A percentile compares a stretch with the other conserved stretches of the same genome.
These are phyloP conservation scores for Poecilia picta DNA, from an alignment of 2,797 vertebrate species.

Conservation along the genomic window DNA sequence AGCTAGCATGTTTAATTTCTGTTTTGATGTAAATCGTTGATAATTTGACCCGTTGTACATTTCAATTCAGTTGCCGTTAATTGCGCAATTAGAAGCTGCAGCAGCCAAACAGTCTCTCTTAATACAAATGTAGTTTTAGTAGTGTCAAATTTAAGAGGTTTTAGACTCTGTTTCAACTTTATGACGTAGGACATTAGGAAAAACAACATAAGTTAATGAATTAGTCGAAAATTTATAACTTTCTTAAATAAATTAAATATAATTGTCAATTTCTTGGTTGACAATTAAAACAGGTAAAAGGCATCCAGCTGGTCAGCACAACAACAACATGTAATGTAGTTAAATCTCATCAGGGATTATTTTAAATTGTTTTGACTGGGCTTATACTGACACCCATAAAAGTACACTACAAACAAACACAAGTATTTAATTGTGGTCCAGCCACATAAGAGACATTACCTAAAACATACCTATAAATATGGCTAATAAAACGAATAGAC, in stretches of 20 bases:
- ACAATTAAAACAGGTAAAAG: not conserved
- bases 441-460: not conserved
- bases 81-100: not conserved
- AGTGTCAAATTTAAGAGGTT: not conserved
- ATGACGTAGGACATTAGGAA: not conserved
- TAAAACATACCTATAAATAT: not conserved
- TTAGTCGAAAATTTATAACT: not conserved
- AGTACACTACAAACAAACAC: not conserved
- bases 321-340: too few species aligned
- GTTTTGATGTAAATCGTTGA: not conserved
- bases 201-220: not conserved
- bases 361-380: not conserved
- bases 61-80: not conserved
- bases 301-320: not conserved
- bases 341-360: not conserved
- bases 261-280: not conserved
- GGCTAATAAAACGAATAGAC: not conserved
- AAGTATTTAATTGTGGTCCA: not conserved
- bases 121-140: not conserved
- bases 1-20: not conserved
- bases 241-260: not conserved
- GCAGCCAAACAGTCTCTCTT: not conserved
- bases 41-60: not conserved
- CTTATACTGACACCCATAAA: not conserved
- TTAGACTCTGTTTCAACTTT: not conserved